These are phyloP conservation scores for Laticauda colubrina DNA, from an alignment of 2,113 vertebrate genomes.

Conservation along the genomic window DNA sequence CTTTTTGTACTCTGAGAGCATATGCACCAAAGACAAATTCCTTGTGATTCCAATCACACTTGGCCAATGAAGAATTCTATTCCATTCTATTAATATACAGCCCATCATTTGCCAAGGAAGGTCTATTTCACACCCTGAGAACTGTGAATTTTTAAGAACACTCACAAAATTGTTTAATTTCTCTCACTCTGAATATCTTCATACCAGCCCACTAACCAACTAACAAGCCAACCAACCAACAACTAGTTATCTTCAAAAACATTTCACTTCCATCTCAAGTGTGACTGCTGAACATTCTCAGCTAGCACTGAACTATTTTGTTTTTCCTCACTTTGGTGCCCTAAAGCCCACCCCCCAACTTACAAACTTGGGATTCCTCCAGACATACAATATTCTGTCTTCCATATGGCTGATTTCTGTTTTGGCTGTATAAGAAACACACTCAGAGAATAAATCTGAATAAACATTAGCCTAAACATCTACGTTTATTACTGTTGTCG, in stretches of 20 bases:
- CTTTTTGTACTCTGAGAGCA: too few relatives aligned
- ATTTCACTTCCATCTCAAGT: background rate
- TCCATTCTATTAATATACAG: background rate
- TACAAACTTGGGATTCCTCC: background rate
- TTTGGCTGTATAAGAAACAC: background rate
- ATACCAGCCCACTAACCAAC: background rate
- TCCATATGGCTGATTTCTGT: background rate
- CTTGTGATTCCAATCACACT: too few relatives aligned
- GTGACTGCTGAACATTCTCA: background rate
- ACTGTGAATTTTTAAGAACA: background rate
- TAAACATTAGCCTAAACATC: background rate
- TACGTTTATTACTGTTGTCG: background rate
- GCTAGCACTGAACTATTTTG: background rate
- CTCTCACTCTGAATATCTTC: background rate
- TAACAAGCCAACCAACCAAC: too few relatives aligned
- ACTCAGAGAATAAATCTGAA: background rate
- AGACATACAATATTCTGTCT: background rate
- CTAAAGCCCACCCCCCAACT: background rate
- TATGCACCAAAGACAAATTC: too few relatives aligned
- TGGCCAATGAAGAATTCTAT: too few relatives aligned
- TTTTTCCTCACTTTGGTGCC: background rate
- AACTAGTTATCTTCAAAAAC: background rate
- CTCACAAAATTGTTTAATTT: background rate
- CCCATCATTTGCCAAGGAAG: background rate
- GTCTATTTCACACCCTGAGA: background rate